These are phyloP conservation scores for Corbicula japonica DNA, from an alignment of 2,888 invertebrate genomes.

Conservation along the genomic window DNA sequence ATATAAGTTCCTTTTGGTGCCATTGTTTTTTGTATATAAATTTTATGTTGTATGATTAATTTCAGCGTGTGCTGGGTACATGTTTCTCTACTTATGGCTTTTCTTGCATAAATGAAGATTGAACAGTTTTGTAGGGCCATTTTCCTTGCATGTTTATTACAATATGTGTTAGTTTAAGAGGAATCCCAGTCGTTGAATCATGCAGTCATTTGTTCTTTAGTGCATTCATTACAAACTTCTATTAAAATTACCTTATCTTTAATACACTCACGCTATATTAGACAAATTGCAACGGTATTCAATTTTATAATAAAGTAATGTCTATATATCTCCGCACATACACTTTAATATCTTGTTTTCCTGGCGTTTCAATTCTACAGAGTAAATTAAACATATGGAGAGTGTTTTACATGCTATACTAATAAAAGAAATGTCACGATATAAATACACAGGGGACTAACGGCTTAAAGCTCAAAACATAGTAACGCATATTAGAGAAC, in stretches of 20 bases:
- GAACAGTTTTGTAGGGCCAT: neutral
- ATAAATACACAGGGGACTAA: too few species aligned
- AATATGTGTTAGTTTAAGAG: neutral
- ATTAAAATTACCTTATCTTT: too few species aligned
- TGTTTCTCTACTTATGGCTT: neutral
- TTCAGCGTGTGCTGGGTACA: too few species aligned
- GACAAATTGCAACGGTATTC: neutral
- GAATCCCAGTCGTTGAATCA: too few species aligned
- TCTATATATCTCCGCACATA: neutral
- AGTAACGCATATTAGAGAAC: neutral
- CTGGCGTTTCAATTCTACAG: neutral
- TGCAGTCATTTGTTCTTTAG: too few species aligned
- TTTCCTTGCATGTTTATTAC: neutral
- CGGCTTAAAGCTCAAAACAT: neutral
- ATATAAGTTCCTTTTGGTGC: too few species aligned
- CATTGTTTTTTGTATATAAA: too few species aligned
- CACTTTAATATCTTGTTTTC: conserved; percentile 1
- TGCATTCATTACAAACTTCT: too few species aligned
- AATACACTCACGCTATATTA: conserved; percentile 5
- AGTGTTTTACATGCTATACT: neutral
- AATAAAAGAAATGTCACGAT: neutral
- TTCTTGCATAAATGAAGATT: neutral
- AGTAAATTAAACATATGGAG: neutral
- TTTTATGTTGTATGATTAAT: too few species aligned
- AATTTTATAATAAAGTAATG: neutral